Percentiles rank a stretch among this genome's conserved stretches.
phyloP scores from a whole-genome alignment of 2,797 vertebrate species.

The Micropoecilia bifurca region DNA sequence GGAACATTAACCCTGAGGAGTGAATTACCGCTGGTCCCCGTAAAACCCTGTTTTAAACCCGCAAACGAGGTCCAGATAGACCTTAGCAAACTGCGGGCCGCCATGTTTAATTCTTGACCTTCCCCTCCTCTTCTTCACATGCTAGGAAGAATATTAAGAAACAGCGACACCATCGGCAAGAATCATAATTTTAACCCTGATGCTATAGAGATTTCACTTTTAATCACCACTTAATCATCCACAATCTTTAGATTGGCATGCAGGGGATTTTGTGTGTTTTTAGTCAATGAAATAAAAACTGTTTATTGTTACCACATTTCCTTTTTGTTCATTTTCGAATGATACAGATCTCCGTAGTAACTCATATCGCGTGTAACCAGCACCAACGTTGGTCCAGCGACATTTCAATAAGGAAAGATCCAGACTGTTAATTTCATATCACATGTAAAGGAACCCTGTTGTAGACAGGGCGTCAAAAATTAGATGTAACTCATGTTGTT shows the following conservation, averaged over 20 bases:
- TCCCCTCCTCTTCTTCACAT: slow-evolving; percentile 53
- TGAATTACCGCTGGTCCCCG: not conserved
- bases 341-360: not conserved
- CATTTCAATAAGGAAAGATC: no score
- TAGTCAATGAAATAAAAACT: not conserved
- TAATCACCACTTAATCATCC: not conserved
- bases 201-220: not conserved
- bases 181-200: not conserved
- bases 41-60: slow-evolving; percentile 35
- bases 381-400: no score
- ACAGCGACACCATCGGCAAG: slow-evolving; percentile 25
- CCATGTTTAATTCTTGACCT: slow-evolving; percentile 80
- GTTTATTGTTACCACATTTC: not conserved
- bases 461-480: slow-evolving; percentile 62
- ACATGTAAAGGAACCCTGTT: not conserved
- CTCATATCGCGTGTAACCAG: no score
- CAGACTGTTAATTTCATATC: accelerated
- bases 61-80: slow-evolving; percentile 62
- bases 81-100: slow-evolving; percentile 59
- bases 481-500: slow-evolving; percentile 60
- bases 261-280: not conserved
- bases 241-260: not conserved
- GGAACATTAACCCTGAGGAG: slow-evolving; percentile 39
- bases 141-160: slow-evolving; percentile 18
- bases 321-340: not conserved